Base-by-base conservation (phyloP, 1,140 invertebrate genomes). In the Hydropsyche tenuis region DNA sequence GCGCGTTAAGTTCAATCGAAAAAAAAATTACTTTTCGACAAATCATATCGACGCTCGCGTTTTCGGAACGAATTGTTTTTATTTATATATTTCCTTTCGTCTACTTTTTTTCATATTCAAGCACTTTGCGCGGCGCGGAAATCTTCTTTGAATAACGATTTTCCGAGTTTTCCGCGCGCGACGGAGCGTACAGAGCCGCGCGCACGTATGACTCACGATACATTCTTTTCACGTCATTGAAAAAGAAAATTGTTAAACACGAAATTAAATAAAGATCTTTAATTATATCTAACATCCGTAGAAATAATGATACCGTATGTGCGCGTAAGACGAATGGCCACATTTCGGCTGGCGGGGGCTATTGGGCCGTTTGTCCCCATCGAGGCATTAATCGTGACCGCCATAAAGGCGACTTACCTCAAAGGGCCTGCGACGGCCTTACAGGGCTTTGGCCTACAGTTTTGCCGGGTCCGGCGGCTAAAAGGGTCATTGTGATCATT, bases 401-500 rank as follows among this genome's bases (percentile, higher is more conserved):
- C 45, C 65, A 68, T 46, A 68, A 68, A 48, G 65, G 43, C 23
- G 42, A 66, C 42, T 66, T 45, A 45, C 30, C 43, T 48, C 65
- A 68, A 68, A 68, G 45, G 43, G 45, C 9, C 42, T 20, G 5
- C 51, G 20, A 5, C 18, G 22, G 60, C 63, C 30, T 65, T 65
- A 48, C 65, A 43, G 14, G 42, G 43, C 45, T 68, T 68, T 68
- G 65, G 43, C 45, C 45, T n/a, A 3, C 3, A 53, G 16, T 12
- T 42, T 45, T 42, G n/a, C 45, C 65, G 23, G 20, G 23, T 68
- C 45, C 65, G 65, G 23, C 22, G 37, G 18, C 45, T 68, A 68
- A 68, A 68, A 48, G 65, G 65, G 37, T 68, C 65, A 68, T 68
- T 68, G 65, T 68, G 20, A 48, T 68, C 65, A 48, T 68, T 68